These are phyloP conservation scores for Agrochola lychnidis DNA, from an alignment of 2,888 invertebrate species.

Conservation along the genomic window DNA sequence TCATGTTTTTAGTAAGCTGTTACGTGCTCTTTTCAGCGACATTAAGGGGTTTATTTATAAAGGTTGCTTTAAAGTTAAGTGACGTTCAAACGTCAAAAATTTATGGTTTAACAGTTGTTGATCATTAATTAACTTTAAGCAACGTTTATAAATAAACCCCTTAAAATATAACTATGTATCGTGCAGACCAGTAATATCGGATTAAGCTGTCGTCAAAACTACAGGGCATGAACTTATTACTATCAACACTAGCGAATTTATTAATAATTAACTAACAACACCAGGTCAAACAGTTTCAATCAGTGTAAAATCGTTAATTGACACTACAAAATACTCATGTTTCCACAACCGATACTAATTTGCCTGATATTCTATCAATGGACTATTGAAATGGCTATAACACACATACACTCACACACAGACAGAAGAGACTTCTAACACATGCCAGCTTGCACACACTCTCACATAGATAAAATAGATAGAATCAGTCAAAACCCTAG, in stretches of 20 bases:
- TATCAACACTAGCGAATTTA: not conserved
- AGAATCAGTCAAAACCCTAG: not conserved
- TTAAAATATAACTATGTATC: not conserved
- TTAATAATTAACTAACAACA: not conserved
- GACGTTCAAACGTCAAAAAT: too few species aligned
- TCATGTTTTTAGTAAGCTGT: not conserved
- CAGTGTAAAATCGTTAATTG: slow-evolving; percentile 16
- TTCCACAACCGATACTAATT: slow-evolving; percentile 15
- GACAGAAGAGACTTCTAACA: not conserved
- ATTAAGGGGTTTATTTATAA: not conserved
- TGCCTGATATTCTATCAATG: slow-evolving; percentile 17
- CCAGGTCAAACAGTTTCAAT: slow-evolving; percentile 23
- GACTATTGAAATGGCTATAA: slow-evolving; percentile 8
- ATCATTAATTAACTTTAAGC: too few species aligned
- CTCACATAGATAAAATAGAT: not conserved
- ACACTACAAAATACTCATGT: not conserved
- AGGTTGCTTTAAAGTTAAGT: too few species aligned
- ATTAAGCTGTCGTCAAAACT: not conserved
- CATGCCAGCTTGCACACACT: not conserved
- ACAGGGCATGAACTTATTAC: not conserved
- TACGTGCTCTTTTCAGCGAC: not conserved
- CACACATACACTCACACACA: not conserved
- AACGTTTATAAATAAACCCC: too few species aligned
- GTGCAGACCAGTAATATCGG: not conserved
- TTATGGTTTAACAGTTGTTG: too few species aligned